These are phyloP conservation scores for Ceriagrion tenellum DNA, from an alignment of 2,888 invertebrate genomes.

Conservation along the genomic window DNA sequence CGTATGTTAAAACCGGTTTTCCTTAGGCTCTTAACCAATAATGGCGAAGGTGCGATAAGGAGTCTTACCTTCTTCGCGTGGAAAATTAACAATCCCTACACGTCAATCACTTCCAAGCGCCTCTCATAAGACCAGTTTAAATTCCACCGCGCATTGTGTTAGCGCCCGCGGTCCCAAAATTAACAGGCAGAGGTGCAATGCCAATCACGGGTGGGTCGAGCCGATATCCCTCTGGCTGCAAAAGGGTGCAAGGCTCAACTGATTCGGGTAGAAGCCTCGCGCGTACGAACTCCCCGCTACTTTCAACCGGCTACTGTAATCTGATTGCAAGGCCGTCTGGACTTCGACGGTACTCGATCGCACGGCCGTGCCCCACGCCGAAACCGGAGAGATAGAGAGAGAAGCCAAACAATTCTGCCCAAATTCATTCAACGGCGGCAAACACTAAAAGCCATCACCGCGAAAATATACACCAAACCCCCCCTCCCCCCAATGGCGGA, in stretches of 20 bases:
- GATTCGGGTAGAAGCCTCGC: not conserved
- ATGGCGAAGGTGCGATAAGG: not conserved
- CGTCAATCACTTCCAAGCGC: not conserved
- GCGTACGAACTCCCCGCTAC: not conserved
- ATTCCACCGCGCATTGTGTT: not conserved
- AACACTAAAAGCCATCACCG: slow-evolving; percentile 25
- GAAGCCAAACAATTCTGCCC: slow-evolving; percentile 19
- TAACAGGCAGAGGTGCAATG: not conserved
- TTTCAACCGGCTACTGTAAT: not conserved
- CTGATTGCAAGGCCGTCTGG: not conserved
- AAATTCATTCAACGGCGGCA: not conserved
- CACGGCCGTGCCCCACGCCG: not conserved
- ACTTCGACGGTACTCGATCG: not conserved
- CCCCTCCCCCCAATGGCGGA: not conserved
- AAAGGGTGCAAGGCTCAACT: not conserved
- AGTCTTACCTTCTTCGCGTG: not conserved
- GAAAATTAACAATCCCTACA: not conserved
- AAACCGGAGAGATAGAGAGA: not conserved
- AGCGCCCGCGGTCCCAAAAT: not conserved
- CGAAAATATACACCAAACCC: slow-evolving; percentile 11
- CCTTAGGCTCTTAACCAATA: not conserved
- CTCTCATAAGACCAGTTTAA: not conserved
- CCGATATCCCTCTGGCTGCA: not conserved
- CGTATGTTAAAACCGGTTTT: not conserved
- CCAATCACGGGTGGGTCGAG: not conserved